phyloP scores from a whole-genome alignment of 2,797 vertebrate species.

The Buphagus erythrorhynchus region DNA sequence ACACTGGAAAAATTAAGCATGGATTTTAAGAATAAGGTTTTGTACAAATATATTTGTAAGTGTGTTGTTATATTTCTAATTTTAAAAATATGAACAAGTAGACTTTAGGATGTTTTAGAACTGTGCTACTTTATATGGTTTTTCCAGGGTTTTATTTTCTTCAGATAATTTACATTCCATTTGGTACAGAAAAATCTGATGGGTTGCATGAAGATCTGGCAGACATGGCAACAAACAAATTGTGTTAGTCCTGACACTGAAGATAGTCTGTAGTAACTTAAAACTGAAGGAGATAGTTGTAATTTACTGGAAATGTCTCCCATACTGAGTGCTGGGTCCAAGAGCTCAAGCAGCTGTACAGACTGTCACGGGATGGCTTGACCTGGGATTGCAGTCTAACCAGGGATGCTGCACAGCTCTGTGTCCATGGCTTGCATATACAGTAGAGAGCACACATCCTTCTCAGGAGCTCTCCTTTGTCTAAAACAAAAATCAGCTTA shows the following conservation, averaged over 20 bases:
- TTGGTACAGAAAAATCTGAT: conserved; percentile 79
- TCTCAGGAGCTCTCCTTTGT: not conserved
- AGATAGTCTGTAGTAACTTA: not conserved
- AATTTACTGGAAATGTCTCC: not conserved
- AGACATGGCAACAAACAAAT: conserved; percentile 68
- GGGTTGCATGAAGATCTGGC: conserved; percentile 84
- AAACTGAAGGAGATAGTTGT: not conserved
- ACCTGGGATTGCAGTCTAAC: not conserved
- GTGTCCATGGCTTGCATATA: not conserved
- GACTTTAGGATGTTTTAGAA: not conserved
- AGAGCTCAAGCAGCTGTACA: not conserved
- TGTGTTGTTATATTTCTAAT: not conserved
- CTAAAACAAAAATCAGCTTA: not conserved
- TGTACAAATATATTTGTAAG: not conserved
- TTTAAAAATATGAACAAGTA: not conserved
- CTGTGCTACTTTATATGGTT: not conserved
- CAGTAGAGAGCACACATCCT: not conserved
- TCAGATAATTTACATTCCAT: conserved; percentile 30
- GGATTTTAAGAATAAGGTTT: not conserved
- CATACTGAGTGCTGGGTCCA: not conserved
- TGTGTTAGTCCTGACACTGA: not conserved
- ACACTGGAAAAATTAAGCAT: not conserved
- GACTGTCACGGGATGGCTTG: not conserved
- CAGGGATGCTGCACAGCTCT: not conserved
- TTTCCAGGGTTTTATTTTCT: not conserved